Conservation (phyloP, 2,797 vertebrate genomes). For the Hyperoplus lanceolatus region DNA sequence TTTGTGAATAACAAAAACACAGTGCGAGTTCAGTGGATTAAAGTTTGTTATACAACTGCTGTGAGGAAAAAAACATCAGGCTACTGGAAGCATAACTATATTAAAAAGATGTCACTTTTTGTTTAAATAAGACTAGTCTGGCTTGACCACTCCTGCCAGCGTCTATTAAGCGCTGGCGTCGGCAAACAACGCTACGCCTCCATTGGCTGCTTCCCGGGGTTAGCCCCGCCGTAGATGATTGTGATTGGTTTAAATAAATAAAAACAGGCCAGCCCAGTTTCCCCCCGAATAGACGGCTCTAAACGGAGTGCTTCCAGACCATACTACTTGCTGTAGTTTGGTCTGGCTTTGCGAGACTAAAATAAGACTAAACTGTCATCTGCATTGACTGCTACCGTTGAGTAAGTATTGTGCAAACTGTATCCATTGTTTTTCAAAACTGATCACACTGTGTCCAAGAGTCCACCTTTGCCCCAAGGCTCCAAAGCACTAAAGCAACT, state of each 20-base stretch:
- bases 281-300: no score
- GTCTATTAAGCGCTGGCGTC: no score
- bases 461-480: constrained; percentile 61
- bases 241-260: no score
- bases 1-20: constrained; percentile 67
- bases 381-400: constrained; percentile 35
- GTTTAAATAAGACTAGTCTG: constrained; percentile 31
- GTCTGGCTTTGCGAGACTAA: no score
- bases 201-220: no score
- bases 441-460: constrained; percentile 62
- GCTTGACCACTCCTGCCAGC: no score
- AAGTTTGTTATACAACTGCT: constrained; percentile 31
- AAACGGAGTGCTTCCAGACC: no score
- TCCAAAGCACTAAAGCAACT: constrained; percentile 64
- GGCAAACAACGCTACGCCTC: no score
- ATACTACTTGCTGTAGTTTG: no score
- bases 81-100: neutral
- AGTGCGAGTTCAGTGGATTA: constrained; percentile 32
- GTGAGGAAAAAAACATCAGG: constrained; percentile 18
- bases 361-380: constrained; percentile 21
- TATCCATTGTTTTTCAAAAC: constrained; percentile 70
- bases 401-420: constrained; percentile 61
- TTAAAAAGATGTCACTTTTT: constrained; percentile 22
- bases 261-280: no score
- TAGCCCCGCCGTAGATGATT: no score